These are phyloP conservation scores for Lepidonotus clava DNA, from an alignment of 2,888 invertebrate genomes.

Conservation along the genomic window DNA sequence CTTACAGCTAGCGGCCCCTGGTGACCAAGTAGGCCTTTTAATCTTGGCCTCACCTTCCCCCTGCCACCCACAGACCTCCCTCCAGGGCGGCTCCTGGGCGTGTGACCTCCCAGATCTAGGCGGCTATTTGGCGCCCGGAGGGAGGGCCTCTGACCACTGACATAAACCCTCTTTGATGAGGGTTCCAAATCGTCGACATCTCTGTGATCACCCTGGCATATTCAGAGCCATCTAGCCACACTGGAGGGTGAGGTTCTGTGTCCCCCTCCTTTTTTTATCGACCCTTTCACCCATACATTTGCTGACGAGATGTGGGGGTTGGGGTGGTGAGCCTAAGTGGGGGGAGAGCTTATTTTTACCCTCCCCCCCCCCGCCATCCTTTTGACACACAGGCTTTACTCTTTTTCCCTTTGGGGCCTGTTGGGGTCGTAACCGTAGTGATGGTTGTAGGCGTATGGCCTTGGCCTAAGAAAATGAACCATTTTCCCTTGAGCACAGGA, in stretches of 20 bases:
- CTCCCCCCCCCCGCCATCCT: no score
- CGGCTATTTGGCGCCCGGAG: no score
- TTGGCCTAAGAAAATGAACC: no score
- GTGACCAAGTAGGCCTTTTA: slow-evolving; percentile 4
- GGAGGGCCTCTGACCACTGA: background rate
- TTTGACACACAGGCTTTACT: no score
- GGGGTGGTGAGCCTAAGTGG: background rate
- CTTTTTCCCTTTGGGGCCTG: no score
- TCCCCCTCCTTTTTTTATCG: background rate
- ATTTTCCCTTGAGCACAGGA: no score
- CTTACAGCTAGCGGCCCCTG: background rate
- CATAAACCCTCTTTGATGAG: background rate
- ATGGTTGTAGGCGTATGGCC: no score
- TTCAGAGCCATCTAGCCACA: background rate
- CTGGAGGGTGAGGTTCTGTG: background rate
- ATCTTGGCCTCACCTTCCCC: slow-evolving; percentile 1
- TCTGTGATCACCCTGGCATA: background rate
- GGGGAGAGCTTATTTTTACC: background rate
- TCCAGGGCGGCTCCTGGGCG: background rate
- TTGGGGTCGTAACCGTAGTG: no score
- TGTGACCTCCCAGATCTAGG: no score
- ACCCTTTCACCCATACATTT: background rate
- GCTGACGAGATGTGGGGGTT: no score
- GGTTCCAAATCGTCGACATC: background rate
- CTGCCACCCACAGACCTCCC: background rate